Base-by-base conservation (phyloP, 2,888 invertebrate species). In the Phengaris alcon region DNA sequence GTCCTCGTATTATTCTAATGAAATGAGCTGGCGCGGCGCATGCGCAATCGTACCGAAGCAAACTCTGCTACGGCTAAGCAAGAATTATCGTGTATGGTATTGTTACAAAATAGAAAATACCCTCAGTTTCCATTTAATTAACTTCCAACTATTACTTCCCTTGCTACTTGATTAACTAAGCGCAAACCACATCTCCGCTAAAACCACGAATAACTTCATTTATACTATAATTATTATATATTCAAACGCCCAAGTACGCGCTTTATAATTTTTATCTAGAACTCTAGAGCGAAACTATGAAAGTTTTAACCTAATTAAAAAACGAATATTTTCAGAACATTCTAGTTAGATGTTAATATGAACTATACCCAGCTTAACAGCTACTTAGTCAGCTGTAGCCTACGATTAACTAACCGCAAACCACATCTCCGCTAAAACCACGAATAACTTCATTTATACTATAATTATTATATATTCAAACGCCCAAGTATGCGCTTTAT, bases 241-340 rank as follows among this genome's bases (percentile, higher is more conserved):
- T 64, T 35, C 35, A 22, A 35, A 64, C 6, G 35, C 5, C 10
- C 10, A 64, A 35, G 22, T 35, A 15, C 5, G 59, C 59, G 35
- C 64, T 22, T 22, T 22, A 22, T 22, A 22, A 22, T 64, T 64
- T 35, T 64, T 64, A 35, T 35, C 64, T 64, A 64, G 22, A 12
- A 64, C 35, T 64, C 64, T 64, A 12, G 1, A 35, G 64, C 35
- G 5, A 22, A 64, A 22, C 64, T 35, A 35, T 12, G 10, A 64
- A 64, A 64, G 35, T 64, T 35, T 64, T 64, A 12, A 64, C 64
- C 64, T 64, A 64, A 64, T 64, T 64, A 35, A 64, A 64, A 64
- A 52, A 10, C 8, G 1, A 52, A 64, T 35, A 64, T 64, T 64
- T 64, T 35, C 52, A 35, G 35, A 35, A 64, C 64, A 64, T 35